These are phyloP conservation scores for Pemphigus obesinymphae DNA, from an alignment of 1,140 invertebrate species.

Conservation along the genomic window DNA sequence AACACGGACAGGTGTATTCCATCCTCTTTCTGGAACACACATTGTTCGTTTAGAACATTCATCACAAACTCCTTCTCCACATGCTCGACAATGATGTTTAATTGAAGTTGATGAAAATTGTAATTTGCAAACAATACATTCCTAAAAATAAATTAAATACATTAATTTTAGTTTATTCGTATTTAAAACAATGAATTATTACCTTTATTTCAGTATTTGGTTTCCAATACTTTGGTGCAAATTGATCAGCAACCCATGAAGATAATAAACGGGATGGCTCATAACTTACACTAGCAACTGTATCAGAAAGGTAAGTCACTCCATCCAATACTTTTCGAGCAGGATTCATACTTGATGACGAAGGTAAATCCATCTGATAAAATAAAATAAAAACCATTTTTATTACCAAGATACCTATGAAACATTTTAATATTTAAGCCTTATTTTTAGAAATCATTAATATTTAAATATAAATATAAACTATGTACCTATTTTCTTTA, in stretches of 20 bases:
- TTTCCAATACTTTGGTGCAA: conserved; percentile 75
- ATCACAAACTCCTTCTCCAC: conserved; percentile 68
- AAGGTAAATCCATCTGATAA: conserved; percentile 33
- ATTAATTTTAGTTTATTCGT: too few species aligned
- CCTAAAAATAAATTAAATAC: conserved; percentile 48
- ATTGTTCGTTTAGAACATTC: conserved; percentile 59
- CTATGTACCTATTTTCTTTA: too few species aligned
- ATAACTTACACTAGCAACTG: conserved; percentile 63
- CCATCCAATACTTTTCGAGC: conserved; percentile 72
- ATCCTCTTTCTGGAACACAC: conserved; percentile 63
- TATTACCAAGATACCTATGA: too few species aligned
- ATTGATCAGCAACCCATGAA: conserved; percentile 72
- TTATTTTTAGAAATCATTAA: too few species aligned
- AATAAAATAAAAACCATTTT: too few species aligned
- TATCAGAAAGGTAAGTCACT: conserved; percentile 66
- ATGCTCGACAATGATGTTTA: conserved; percentile 77
- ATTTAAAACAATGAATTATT: too few species aligned
- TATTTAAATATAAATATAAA: too few species aligned
- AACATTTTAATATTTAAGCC: too few species aligned
- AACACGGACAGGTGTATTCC: conserved; percentile 62
- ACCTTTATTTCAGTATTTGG: conserved; percentile 71
- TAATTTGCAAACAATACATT: conserved; percentile 63
- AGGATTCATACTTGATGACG: conserved; percentile 55
- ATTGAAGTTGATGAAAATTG: conserved; percentile 54
- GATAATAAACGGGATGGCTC: conserved; percentile 65